phyloP scores from a whole-genome alignment of 2,797 vertebrate species.

The Heliangelus exortis region DNA sequence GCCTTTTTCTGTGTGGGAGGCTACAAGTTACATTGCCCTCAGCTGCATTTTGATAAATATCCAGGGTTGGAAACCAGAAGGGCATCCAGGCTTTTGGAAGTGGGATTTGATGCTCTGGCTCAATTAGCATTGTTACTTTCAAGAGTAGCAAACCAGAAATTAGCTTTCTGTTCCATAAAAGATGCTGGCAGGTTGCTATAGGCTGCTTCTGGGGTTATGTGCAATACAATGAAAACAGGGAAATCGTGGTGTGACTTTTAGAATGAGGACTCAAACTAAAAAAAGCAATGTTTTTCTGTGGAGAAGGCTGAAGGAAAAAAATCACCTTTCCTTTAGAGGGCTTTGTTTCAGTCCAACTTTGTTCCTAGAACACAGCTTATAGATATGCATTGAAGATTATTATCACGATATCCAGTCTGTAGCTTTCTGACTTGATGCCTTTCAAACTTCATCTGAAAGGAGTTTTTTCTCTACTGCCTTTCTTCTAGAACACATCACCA shows the following conservation, averaged over 20 bases:
- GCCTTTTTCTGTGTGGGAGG: not conserved
- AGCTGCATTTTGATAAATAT: not conserved
- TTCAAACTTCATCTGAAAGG: not conserved
- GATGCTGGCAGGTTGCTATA: not conserved
- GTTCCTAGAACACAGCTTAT: not conserved
- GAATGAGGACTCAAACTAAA: not conserved
- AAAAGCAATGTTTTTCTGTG: not conserved
- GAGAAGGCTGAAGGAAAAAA: not conserved
- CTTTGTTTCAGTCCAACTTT: not conserved
- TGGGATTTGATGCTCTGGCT: not conserved
- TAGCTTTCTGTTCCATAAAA: not conserved
- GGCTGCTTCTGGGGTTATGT: not conserved
- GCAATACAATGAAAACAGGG: not conserved
- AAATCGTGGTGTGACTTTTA: not conserved
- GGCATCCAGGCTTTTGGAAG: not conserved
- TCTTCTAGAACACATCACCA: not conserved
- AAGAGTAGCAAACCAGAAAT: not conserved
- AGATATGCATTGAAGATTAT: not conserved
- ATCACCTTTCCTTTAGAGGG: not conserved
- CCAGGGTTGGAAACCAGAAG: not conserved
- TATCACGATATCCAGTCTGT: not conserved
- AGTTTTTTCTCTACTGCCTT: not conserved
- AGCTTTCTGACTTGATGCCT: not conserved
- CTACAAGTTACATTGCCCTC: not conserved
- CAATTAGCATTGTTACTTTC: not conserved